Base-by-base conservation (phyloP, 2,888 invertebrate genomes). In the Endomychus coccineus region DNA sequence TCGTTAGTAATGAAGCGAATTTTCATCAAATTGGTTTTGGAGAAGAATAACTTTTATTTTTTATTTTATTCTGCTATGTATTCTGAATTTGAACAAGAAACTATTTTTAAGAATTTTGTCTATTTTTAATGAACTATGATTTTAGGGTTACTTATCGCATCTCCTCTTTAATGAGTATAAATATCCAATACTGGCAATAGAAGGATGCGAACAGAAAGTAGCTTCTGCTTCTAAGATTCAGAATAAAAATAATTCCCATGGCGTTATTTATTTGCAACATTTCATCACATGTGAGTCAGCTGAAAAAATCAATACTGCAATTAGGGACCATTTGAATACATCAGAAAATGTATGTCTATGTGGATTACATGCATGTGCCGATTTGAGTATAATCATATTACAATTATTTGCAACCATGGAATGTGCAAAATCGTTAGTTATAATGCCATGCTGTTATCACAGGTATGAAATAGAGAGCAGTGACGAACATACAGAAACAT, bases 371-470 rank as follows among this genome's bases (percentile, higher is more conserved):
- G 78, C 84, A 4, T 87, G 87, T 54, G 86, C 81, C 0, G 85
- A 86, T 66, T 69, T 87, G 36, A 78, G 82, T 23, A 69, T 83
- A 13, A 71, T 73, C 35, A 77, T 81, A 5, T 71, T 83, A 30
- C 70, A 75, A 49, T 63, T 84, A 46, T 86, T 83, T 62, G 54
- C 73, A 23, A 64, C 71, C 50, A 71, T 80, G 59, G 54, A 67
- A 4, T 59, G 64, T 19, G 76, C 77, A 0, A 70, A 67, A 41
- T 62, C 73, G 10, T 57, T 84, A 13, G 69, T 80, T 27, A 67
- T 85, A 9, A 77, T 86, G 72, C 81, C 86, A 3, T 87, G 87
- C 54, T 87, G 87, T 55, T 87, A 87, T 52, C 86, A 87, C 58
- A 80, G 81, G 62, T 70, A 86, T 59, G 54, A 64, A 33, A 38